Evolutionary conservation across 1,140 invertebrate species (phyloP).

Genomic region (Heterodera carotae): DNA sequence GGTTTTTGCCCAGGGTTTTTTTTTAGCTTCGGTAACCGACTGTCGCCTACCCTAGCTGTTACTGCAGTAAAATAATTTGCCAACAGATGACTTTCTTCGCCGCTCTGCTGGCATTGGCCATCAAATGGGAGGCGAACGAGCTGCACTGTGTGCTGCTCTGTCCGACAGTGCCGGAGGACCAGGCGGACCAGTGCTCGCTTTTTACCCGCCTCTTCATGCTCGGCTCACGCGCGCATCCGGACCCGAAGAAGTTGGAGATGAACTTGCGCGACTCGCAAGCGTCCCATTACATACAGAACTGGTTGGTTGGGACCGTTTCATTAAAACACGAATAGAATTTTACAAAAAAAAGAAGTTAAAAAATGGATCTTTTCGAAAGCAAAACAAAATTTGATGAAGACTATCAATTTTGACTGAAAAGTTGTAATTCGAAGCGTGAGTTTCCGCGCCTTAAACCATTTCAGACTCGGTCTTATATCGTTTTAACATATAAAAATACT

Average conservation of each 20-base stretch:
- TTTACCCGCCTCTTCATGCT: constrained; percentile 52
- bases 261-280: constrained; percentile 55
- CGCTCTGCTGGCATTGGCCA: constrained; percentile 52
- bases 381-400: too few relatives aligned
- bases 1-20: too few relatives aligned
- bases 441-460: too few relatives aligned
- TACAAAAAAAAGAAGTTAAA: too few relatives aligned
- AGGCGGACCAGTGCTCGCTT: constrained; percentile 24
- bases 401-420: too few relatives aligned
- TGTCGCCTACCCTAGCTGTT: too few relatives aligned
- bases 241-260: constrained; percentile 44
- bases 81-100: constrained; percentile 64
- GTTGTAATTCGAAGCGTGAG: too few relatives aligned
- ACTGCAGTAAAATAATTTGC: too few relatives aligned
- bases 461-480: too few relatives aligned
- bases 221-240: constrained; percentile 50
- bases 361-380: too few relatives aligned
- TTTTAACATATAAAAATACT: too few relatives aligned
- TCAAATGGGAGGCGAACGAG: constrained; percentile 53
- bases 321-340: not conserved
- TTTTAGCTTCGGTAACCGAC: too few relatives aligned
- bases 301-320: constrained; percentile 37
- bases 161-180: constrained; percentile 44
- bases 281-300: constrained; percentile 60
- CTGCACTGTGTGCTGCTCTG: constrained; percentile 57